Percentiles rank a stretch among this genome's conserved stretches.
Evolutionary conservation across 2,888 invertebrate species (phyloP).

Genomic region (Melipona bicolor): DNA sequence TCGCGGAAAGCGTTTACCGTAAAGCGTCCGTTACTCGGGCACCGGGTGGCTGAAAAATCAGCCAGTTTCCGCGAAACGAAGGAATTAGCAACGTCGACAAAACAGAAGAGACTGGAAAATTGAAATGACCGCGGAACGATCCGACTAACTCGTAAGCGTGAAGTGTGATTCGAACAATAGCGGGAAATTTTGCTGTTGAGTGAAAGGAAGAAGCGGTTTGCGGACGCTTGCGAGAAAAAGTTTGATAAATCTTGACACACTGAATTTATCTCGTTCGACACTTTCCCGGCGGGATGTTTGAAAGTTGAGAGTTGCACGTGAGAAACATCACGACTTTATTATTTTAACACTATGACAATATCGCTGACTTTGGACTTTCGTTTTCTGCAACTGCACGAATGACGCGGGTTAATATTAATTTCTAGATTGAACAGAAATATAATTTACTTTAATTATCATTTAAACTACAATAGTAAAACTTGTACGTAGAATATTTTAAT

Average conservation of each 20-base stretch:
- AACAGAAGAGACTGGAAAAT: conserved; percentile 6
- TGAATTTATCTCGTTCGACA: not conserved
- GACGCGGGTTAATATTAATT: too few species aligned
- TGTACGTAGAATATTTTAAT: too few species aligned
- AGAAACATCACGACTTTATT: too few species aligned
- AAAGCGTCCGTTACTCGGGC: conserved; percentile 47
- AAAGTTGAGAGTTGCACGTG: too few species aligned
- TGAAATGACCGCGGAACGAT: not conserved
- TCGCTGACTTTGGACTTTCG: too few species aligned
- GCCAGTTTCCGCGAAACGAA: conserved; percentile 21
- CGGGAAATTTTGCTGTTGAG: not conserved
- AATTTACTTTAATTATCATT: too few species aligned
- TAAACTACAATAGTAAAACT: too few species aligned
- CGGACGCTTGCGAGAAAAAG: not conserved
- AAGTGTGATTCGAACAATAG: conserved; percentile 8
- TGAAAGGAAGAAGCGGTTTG: not conserved
- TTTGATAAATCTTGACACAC: not conserved
- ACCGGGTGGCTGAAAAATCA: conserved; percentile 5
- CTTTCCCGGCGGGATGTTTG: too few species aligned
- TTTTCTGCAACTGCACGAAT: too few species aligned
- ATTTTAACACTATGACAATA: too few species aligned
- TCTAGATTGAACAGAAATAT: too few species aligned
- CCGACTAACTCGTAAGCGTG: conserved; percentile 9
- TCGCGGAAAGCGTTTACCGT: conserved; percentile 46
- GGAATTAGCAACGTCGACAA: conserved; percentile 13